phyloP scores from a whole-genome alignment of 2,888 invertebrate species.

The Erynnis tages region DNA sequence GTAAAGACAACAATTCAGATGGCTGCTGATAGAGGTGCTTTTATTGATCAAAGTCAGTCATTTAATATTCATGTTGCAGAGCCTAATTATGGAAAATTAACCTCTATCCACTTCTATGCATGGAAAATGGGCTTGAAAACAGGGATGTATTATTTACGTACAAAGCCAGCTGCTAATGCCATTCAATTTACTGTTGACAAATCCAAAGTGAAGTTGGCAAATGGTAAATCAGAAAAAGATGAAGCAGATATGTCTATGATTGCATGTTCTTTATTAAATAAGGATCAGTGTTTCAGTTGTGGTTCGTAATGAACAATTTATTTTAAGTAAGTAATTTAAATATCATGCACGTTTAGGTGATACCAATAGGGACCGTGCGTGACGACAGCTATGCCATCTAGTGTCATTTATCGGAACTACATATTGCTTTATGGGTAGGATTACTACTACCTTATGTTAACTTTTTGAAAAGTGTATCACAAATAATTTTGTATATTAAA shows the following conservation, averaged over 20 bases:
- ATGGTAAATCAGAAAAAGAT: constrained; percentile 54
- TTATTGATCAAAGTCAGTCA: constrained; percentile 99
- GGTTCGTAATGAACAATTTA: constrained; percentile 81
- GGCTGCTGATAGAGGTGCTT: constrained; percentile 99
- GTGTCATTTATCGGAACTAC: too few species aligned
- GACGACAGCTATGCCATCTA: too few species aligned
- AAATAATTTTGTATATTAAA: too few species aligned
- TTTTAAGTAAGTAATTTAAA: too few species aligned
- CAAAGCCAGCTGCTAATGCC: constrained; percentile 97
- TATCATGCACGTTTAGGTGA: too few species aligned
- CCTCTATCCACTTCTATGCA: constrained; percentile 99
- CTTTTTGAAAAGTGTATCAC: too few species aligned
- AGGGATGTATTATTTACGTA: constrained; percentile 99
- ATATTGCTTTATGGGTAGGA: too few species aligned
- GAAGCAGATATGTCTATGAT: constrained; percentile 86
- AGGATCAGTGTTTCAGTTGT: constrained; percentile 93
- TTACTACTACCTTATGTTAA: too few species aligned
- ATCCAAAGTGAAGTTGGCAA: constrained; percentile 53
- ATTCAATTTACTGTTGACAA: constrained; percentile 99
- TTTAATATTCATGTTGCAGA: constrained; percentile 98
- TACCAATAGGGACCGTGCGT: too few species aligned
- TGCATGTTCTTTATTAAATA: constrained; percentile 93
- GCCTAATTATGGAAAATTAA: constrained; percentile 95
- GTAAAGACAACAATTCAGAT: constrained; percentile 96
- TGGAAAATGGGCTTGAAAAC: constrained; percentile 99